phyloP scores from a whole-genome alignment of 2,888 invertebrate genomes.

The Synergus gifuensis region DNA sequence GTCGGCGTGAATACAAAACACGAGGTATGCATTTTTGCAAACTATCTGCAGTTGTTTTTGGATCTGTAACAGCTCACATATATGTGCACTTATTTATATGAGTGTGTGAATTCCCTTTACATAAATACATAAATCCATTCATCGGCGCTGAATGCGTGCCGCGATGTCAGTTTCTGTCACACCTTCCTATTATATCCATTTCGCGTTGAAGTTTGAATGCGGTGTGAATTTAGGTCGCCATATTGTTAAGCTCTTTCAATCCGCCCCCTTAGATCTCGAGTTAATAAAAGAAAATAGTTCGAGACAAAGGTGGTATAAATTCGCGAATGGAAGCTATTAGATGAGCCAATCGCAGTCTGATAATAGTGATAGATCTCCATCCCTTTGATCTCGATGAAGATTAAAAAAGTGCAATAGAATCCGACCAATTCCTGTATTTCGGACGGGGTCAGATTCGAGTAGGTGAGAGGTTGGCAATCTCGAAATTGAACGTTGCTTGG shows the following conservation, averaged over 20 bases:
- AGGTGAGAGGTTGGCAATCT: conserved; percentile 47
- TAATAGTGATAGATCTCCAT: conserved; percentile 37
- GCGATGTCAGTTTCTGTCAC: conserved; percentile 52
- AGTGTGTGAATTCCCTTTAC: conserved; percentile 38
- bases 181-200: conserved; percentile 52
- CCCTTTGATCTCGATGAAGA: conserved; percentile 44
- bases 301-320: conserved; percentile 38
- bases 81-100: not conserved
- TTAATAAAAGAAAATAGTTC: conserved; percentile 36
- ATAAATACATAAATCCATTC: conserved; percentile 44
- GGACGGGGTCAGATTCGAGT: conserved; percentile 43
- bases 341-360: conserved; percentile 25
- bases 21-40: not conserved
- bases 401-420: conserved; percentile 56
- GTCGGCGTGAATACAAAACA: not conserved
- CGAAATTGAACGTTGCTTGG: conserved; percentile 55
- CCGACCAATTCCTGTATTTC: conserved; percentile 54
- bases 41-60: conserved; percentile 2
- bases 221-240: conserved; percentile 56
- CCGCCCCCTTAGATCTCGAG: conserved; percentile 49
- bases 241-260: conserved; percentile 56
- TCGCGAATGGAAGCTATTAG: conserved; percentile 31
- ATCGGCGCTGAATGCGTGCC: conserved; percentile 43
- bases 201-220: conserved; percentile 51
- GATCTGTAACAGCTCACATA: conserved; percentile 4